Evolutionary conservation across 2,113 vertebrate genomes (phyloP).

Genomic region (Drymodes brunneopygia): DNA sequence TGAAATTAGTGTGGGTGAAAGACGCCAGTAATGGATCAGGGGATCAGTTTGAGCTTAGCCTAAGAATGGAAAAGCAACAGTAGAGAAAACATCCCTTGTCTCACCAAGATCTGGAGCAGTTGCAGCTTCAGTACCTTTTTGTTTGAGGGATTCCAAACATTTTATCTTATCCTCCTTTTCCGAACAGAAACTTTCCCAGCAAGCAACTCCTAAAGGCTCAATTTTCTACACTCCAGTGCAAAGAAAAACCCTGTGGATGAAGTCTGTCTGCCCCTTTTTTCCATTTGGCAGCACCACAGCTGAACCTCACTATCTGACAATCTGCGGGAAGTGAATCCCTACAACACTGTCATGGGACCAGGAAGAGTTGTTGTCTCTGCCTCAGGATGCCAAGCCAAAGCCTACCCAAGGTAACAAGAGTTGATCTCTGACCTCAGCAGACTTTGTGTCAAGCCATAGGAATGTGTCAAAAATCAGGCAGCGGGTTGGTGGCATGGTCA

Average conservation of each 20-base stretch:
- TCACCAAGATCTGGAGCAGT: background rate
- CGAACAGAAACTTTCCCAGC: background rate
- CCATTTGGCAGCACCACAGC: background rate
- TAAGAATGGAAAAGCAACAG: background rate
- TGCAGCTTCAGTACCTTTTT: background rate
- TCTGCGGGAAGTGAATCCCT: rapidly evolving
- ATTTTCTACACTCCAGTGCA: background rate
- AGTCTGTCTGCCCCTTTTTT: background rate
- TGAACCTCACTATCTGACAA: background rate
- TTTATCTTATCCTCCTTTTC: background rate
- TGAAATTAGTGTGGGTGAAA: conserved; percentile 15
- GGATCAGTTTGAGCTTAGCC: background rate
- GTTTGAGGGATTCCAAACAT: background rate
- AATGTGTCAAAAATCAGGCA: background rate
- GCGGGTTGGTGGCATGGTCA: background rate
- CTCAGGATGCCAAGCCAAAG: background rate
- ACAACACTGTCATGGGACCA: background rate
- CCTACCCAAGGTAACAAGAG: background rate
- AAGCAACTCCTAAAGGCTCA: background rate
- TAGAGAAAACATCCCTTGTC: background rate
- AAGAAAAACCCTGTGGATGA: background rate
- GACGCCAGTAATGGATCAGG: background rate
- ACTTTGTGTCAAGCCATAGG: background rate
- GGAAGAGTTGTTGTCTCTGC: background rate
- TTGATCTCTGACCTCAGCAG: background rate